Base-by-base conservation (phyloP, 2,113 vertebrate genomes). In the Salvator merianae region DNA sequence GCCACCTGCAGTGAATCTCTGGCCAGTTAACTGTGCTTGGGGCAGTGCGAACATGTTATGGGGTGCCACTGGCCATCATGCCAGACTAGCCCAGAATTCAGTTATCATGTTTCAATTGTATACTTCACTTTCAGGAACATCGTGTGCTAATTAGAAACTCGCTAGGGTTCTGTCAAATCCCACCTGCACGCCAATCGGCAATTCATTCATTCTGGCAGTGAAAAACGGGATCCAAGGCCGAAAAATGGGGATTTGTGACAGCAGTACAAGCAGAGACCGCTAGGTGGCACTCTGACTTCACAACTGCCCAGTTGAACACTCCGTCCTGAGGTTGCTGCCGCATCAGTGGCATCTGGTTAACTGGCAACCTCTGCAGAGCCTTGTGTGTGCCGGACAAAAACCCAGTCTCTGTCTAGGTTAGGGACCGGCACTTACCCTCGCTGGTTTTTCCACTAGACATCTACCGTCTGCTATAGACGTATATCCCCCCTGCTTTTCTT, bases 351-450 rank as follows among this genome's bases (percentile, higher is more conserved):
- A 79, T n/a, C 68, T 65, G 76, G 53, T 59, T n/a, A n/a, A 5
- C 28, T 85, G 73, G 77, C 38, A 36, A 47, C 77, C 83, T 85
- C 83, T 79, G 83, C 83, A 85, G 83, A 73, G 75, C 83, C 53
- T 2, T 34, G n/a, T 50, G 70, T 36, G 83, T 72, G 59, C 69
- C 3, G 83, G 83, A 79, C 83, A 79, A 79, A 79, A 50, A n/a
- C 79, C 83, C 77, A 77, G 50, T 73, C 38, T 30, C 26, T n/a
- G n/a, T 65, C 68, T 72, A 59, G 34, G 28, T 50, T 65, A 47
- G 30, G 83, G 76, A n/a, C 38, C 16, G 1, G 24, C 30, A 30
- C 38, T 79, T 65, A 65, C 77, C 22, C 28, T n/a, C 62, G 36
- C 68, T 79, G 12, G 50, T 50, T 32, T 20, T 13, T 59, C n/a